Base-by-base conservation (phyloP, 2,113 vertebrate genomes). In the Rhodinocichla rosea region DNA sequence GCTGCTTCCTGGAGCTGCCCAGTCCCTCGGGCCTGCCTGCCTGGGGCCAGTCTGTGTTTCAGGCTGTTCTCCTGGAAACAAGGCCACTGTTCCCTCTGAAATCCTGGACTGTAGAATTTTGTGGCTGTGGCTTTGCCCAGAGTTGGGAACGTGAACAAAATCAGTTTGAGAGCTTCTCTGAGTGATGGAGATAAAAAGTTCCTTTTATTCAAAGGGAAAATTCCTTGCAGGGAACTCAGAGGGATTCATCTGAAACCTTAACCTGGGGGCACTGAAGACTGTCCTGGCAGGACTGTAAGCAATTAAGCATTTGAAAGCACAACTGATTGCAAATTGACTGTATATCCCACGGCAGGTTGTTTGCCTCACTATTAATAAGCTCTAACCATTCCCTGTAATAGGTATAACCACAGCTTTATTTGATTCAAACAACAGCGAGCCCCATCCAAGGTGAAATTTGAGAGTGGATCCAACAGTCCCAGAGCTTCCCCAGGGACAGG, bases 401-500 rank as follows among this genome's bases (percentile, higher is more conserved):
- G 37, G 53, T 52, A 78, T 26, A 92, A 90, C 90, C 88, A 92
- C 76, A 89, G n/a, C 52, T 95, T 81, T 93, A 90, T 87, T 96
- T 86, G 42, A 83, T 74, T 93, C 81, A 50, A 94, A 84, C 44
- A 68, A 2, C 19, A 49, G n/a, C 56, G 47, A 83, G 45, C n/a
- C 18, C 69, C 49, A 32, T 17, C 50, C 64, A 52, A 90, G 73
- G 33, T 55, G 53, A 80, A 65, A 53, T 79, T 24, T 52, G 52
- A 47, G 63, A 85, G 79, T 9, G 65, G 69, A 81, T 71, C 57
- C 44, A 39, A 7, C 15, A 90, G 45, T 32, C 56, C 53, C 55
- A 60, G 63, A 0, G 0, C 26, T 67, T 83, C 68, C 88, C 70
- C 60, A 78, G 47, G 73, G 86, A 88, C 40, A 21, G 5, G 11